phyloP scores from a whole-genome alignment of 1,140 invertebrate genomes.

The Dinothrombium tinctorium region DNA sequence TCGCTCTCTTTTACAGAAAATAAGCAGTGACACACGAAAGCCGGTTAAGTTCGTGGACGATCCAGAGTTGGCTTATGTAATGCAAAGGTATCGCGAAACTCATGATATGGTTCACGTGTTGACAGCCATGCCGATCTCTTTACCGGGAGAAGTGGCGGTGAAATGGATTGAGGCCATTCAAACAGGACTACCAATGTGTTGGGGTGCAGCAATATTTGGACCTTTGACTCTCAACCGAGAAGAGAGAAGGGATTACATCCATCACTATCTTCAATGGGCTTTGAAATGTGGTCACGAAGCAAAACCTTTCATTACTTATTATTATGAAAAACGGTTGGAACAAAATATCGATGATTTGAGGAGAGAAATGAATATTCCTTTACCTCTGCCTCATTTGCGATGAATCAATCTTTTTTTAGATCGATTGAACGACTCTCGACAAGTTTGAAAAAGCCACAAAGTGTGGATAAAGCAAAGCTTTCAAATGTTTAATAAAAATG shows the following conservation, averaged over 20 bases:
- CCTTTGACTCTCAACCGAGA: constrained; percentile 51
- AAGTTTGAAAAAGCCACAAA: no score
- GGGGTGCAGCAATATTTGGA: constrained; percentile 61
- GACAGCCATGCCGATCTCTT: constrained; percentile 78
- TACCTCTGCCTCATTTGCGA: not conserved
- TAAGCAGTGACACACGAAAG: constrained; percentile 72
- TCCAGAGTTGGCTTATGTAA: constrained; percentile 71
- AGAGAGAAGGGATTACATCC: constrained; percentile 50
- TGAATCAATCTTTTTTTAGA: no score
- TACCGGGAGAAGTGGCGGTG: constrained; percentile 58
- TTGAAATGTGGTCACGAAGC: constrained; percentile 46
- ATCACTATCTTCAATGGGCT: constrained; percentile 65
- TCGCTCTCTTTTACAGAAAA: constrained; percentile 30
- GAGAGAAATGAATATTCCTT: constrained; percentile 22
- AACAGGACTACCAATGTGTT: constrained; percentile 66
- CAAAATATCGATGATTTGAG: constrained; percentile 56
- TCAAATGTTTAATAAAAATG: no score
- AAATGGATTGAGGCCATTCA: constrained; percentile 95
- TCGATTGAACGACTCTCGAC: no score
- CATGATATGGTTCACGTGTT: constrained; percentile 84
- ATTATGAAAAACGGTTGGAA: constrained; percentile 85
- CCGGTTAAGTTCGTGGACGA: constrained; percentile 77
- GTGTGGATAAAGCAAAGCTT: no score
- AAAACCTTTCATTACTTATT: constrained; percentile 52
- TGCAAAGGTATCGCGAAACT: constrained; percentile 84